These are phyloP conservation scores for Drosophila subpulchrella DNA, from an alignment of 1,140 invertebrate genomes.

Conservation along the genomic window DNA sequence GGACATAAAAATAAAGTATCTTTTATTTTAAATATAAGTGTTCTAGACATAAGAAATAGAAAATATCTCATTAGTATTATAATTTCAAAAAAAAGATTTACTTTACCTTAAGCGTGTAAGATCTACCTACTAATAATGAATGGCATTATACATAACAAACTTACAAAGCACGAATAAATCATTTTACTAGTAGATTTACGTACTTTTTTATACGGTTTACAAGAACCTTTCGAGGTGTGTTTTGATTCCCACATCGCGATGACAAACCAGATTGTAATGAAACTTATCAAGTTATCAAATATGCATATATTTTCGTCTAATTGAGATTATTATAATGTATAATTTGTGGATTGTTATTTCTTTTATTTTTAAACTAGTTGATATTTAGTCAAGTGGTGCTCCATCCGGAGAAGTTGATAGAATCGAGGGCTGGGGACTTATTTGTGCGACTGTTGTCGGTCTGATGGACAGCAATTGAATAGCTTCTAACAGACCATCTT, in stretches of 20 bases:
- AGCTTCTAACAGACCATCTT: slow-evolving; percentile 88
- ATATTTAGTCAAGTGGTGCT: slow-evolving; percentile 16
- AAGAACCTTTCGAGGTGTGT: background rate
- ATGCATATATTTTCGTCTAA: slow-evolving; percentile 8
- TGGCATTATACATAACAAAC: slow-evolving; percentile 56
- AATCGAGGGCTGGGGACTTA: slow-evolving; percentile 41
- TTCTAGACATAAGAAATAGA: slow-evolving; percentile 47
- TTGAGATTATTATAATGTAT: slow-evolving; percentile 2
- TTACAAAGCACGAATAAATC: slow-evolving; percentile 60
- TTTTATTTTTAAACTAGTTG: background rate
- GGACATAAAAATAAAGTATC: slow-evolving; percentile 25
- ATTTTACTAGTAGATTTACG: slow-evolving; percentile 58
- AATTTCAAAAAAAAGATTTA: slow-evolving; percentile 44
- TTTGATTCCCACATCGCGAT: background rate
- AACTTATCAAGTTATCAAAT: background rate
- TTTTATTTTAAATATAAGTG: slow-evolving; percentile 57
- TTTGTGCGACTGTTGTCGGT: slow-evolving; percentile 39
- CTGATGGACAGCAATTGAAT: slow-evolving; percentile 86
- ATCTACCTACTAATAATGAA: slow-evolving; percentile 56
- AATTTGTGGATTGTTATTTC: slow-evolving; percentile 1
- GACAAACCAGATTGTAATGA: background rate
- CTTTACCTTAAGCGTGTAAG: slow-evolving; percentile 42
- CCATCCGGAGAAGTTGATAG: slow-evolving; percentile 48
- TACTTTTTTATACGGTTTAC: background rate
- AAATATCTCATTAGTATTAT: slow-evolving; percentile 52